Evolutionary conservation across 2,797 vertebrate genomes (phyloP).

Genomic region (Liasis olivaceus): DNA sequence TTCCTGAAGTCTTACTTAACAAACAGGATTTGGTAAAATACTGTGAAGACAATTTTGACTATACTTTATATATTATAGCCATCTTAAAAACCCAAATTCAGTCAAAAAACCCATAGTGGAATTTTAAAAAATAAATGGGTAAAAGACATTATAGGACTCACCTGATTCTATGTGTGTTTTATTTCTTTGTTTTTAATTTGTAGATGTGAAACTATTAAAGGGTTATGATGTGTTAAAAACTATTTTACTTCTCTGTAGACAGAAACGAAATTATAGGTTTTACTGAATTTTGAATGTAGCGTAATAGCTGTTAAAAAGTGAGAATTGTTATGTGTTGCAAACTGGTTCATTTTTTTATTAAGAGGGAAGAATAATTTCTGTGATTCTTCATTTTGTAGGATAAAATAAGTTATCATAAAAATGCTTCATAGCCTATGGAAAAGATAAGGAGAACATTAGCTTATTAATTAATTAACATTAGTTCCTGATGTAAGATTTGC

Average conservation of each 20-base stretch:
- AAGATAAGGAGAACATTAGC: constrained; percentile 44
- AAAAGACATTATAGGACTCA: neutral
- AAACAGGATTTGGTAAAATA: neutral
- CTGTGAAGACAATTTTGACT: neutral
- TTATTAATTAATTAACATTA: neutral
- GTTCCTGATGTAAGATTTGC: constrained; percentile 54
- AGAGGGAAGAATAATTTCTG: neutral
- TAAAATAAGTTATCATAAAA: constrained; percentile 28
- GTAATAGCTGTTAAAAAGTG: neutral
- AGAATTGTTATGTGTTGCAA: neutral
- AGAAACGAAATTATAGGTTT: neutral
- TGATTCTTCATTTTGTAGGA: neutral
- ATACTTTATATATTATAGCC: neutral
- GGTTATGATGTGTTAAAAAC: constrained; percentile 18
- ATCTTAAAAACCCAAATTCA: neutral
- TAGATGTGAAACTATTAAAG: constrained; percentile 12
- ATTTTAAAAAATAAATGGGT: neutral
- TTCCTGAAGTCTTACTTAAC: neutral
- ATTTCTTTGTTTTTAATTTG: neutral
- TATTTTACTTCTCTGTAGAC: constrained; percentile 1
- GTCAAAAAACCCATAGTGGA: neutral
- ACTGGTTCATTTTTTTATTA: neutral
- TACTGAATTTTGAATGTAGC: neutral
- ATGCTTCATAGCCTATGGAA: constrained; percentile 44
- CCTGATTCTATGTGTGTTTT: constrained; percentile 1